Base-by-base conservation (phyloP, 1,140 invertebrate genomes). In the Zaprionus nigranus region DNA sequence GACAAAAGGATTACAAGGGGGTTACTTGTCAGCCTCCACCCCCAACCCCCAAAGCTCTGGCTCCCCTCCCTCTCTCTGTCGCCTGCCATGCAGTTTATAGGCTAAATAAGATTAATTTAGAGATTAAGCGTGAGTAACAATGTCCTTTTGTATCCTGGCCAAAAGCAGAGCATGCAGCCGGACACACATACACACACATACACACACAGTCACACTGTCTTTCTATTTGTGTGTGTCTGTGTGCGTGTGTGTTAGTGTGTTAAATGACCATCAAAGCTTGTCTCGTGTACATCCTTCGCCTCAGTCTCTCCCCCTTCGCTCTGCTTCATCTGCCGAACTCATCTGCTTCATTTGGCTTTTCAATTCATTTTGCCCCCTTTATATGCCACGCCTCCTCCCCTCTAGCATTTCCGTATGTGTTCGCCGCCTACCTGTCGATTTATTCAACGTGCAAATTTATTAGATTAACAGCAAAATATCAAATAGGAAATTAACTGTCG, bases 401-500 rank as follows among this genome's bases (percentile, higher is more conserved):
- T 30, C 46, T 2, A 40, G 2, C 63, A 46, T 46, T 46, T 17
- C 40, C n/a, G n/a, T 46, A 15, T 9, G 6, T 46, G 15, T 2
- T 11, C 2, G 3, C 20, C 53, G 30, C 9, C 11, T 54, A 62
- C 64, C 66, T 66, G 67, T 88, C 78, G 70, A 81, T 81, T 73
- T 26, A 60, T 67, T 64, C 68, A 67, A 73, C 74, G 78, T 90
- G 72, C 78, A 82, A 84, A 88, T 88, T 84, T 88, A 88, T 88
- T 88, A 88, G 85, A 88, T 88, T 88, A 88, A 88, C 78, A 88
- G 85, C 84, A 88, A 90, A 90, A 88, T 90, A 88, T 88, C 85
- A 82, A 81, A 90, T 79, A 90, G 85, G 85, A 90, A 90, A 90
- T 90, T 90, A 90, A 90, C 79, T 90, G 85, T 90, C 85, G 84